Evolutionary conservation across 2,888 invertebrate genomes (phyloP).

Genomic region (Panzeria rudis): DNA sequence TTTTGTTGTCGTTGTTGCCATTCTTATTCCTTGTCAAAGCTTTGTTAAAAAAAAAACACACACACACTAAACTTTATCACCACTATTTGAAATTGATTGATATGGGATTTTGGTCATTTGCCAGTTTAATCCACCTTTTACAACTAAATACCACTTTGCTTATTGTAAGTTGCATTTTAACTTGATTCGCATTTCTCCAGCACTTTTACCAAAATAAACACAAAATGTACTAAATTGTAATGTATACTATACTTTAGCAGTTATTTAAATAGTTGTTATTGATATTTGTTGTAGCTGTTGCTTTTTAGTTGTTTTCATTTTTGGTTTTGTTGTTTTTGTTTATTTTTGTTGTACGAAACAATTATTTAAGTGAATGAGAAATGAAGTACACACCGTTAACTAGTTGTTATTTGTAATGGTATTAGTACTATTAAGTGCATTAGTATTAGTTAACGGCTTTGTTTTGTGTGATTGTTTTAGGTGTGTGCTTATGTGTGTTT

Average conservation of each 20-base stretch:
- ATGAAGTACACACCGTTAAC: neutral
- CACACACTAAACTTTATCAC: constrained; percentile 37
- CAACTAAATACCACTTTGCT: constrained; percentile 30
- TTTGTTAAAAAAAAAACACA: constrained; percentile 3
- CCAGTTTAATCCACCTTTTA: constrained; percentile 63
- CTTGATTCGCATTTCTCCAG: neutral
- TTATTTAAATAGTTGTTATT: constrained; percentile 36
- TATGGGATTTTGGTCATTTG: constrained; percentile 81
- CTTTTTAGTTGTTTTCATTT: neutral
- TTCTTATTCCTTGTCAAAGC: constrained; percentile 47
- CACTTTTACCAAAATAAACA: neutral
- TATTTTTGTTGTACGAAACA: neutral
- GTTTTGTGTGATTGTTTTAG: neutral
- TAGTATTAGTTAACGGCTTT: constrained; percentile 41
- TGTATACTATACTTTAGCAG: constrained; percentile 20
- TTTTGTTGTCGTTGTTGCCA: neutral
- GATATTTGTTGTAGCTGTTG: neutral
- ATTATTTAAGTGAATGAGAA: constrained; percentile 45
- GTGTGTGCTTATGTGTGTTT: constrained; percentile 26
- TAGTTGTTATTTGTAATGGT: constrained; percentile 12
- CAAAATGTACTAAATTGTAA: constrained; percentile 44
- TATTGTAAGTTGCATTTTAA: neutral
- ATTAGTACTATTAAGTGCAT: constrained; percentile 2
- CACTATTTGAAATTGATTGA: constrained; percentile 77
- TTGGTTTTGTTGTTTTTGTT: constrained; percentile 7